Base-by-base conservation (phyloP, 2,113 vertebrate genomes). In the Ophthalmolycus amberensis region DNA sequence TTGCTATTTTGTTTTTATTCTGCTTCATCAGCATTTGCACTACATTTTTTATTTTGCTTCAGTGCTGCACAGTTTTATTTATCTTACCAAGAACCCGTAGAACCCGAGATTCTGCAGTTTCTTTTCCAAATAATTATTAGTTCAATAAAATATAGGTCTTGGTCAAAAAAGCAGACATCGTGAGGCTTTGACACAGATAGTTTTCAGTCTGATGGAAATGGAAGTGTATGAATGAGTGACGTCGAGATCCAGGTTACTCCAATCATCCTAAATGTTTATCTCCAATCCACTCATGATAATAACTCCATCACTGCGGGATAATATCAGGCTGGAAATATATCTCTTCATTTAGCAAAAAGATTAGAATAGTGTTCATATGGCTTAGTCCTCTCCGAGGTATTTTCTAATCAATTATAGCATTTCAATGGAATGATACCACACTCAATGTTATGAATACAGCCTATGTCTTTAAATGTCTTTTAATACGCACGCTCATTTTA, bases 251-350 rank as follows among this genome's bases (percentile, higher is more conserved):
- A 86, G 77, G 83, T 84, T 89, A 83, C 79, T 90, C 69, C 87
- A 93, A 91, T 93, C 90, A 93, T 89, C 85, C 88, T 86, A 91
- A 93, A 93, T 92, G 92, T 93, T 86, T 77, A 80, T 89, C 90
- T 91, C 65, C 88, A 80, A 71, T 91, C 91, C 93, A 93, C 91
- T 94, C 90, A 90, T 44, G 71, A 89, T 93, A 90, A 93, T 92
- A 92, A 92, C 85, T 89, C 76, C 80, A 86, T 52, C 82, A 79
- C 63, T 62, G 75, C 18, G 78, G 84, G 89, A 90, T 90, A 88
- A 93, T 92, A 73, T 89, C 86, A 84, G 85, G 9, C 58, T 83
- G 84, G 92, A 93, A 90, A 93, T 91, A 78, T 91, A 91, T 90
- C 91, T 89, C n/a, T 92, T 91, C 88, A 92, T 93, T 93, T 92